Evolutionary conservation across 2,888 invertebrate genomes (phyloP), one percentile per base, ranked within the genome.

Genomic region (Agonopterix subpropinquella): DNA sequence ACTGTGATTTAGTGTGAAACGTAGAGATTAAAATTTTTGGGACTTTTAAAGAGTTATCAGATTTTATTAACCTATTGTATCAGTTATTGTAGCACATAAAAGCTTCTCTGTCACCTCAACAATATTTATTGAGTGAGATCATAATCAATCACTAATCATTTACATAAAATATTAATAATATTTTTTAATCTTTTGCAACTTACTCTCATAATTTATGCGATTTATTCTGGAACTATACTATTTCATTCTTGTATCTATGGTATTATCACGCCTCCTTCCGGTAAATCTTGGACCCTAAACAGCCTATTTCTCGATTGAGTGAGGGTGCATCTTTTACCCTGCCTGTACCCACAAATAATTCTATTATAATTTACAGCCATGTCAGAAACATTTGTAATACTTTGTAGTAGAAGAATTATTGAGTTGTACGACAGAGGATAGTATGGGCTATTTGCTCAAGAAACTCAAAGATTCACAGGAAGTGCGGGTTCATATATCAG

Each of bases 401-500:
- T 55, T 50, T 51, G 55, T 54, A 55, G 35, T 43, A 53, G 53
- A 44, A 58, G 58, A 59, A 50, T 54, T 56, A 59, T 54, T 53
- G 49, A 51, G 28, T 28, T 28, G 28, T 28, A 28, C 49, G 15
- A 45, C 41, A 55, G 44, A 8, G 44, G 7, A 28, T 28, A 43
- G 11, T 13, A 37, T 36, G 18, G 41, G 50, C 63, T 65, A 64
- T 69, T 70, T 68, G 62, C 61, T 37, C n/a, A 28, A 7, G 28
- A 39, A 9, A 39, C 39, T 9, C 39, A 0, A 35, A 43, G 28
- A 64, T 59, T 54, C 59, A 66, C 64, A 71, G 81, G 80, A 84
- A 80, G 75, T 67, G 54, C 37, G 63, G 67, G 64, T 73, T 74
- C 75, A 76, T 82, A 80, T 77, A 81, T 83, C 83, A 81, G 71